phyloP scores from a whole-genome alignment of 2,113 vertebrate species.

The Actenoides hombroni region DNA sequence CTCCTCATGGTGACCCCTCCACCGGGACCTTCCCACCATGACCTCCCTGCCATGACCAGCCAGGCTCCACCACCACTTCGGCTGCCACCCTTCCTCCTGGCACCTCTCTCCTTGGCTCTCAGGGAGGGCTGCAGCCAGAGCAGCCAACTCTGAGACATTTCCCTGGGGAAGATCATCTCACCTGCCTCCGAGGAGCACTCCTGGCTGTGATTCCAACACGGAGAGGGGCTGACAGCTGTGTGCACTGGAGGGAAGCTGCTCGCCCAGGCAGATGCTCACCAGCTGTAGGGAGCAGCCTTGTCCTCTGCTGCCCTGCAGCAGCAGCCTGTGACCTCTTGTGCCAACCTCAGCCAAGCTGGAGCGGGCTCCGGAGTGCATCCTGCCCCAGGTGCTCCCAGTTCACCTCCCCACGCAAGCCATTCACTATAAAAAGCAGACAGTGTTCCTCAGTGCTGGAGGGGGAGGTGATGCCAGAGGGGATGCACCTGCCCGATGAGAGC shows the following conservation, averaged over 20 bases:
- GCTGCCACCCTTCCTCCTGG: not conserved
- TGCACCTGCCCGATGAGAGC: too few relatives aligned
- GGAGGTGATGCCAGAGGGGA: too few relatives aligned
- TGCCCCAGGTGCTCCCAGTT: not conserved
- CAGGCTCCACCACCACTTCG: not conserved
- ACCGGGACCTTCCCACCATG: not conserved
- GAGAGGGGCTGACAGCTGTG: not conserved
- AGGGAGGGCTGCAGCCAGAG: not conserved
- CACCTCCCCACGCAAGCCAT: not conserved
- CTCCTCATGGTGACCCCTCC: not conserved
- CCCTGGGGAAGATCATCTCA: not conserved
- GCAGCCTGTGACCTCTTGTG: not conserved
- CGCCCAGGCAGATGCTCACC: not conserved
- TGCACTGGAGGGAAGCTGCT: not conserved
- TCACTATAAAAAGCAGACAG: not conserved
- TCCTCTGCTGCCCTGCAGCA: not conserved
- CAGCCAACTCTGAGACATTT: not conserved
- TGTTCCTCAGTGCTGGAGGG: too few relatives aligned
- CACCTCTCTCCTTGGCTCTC: not conserved
- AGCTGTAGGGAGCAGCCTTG: not conserved
- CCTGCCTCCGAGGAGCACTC: not conserved
- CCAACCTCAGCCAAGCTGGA: not conserved
- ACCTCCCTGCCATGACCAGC: not conserved
- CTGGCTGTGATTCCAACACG: not conserved
- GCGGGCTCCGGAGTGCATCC: not conserved